Evolutionary conservation across 2,888 invertebrate genomes (phyloP), one percentile per base, ranked within the genome.

Genomic region (Boloria euphrosyne): DNA sequence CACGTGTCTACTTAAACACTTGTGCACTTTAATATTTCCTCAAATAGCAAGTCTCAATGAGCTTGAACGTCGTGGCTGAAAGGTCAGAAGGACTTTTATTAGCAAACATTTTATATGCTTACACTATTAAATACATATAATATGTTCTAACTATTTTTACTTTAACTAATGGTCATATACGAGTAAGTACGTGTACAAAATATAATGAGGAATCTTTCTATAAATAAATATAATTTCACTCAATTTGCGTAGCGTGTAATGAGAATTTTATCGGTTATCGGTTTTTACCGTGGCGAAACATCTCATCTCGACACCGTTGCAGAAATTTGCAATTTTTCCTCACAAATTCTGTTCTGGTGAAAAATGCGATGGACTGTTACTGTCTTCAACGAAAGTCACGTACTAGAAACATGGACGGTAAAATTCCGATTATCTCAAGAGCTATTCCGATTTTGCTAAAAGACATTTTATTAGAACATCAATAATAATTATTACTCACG

Each of bases 291-390:
- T 78, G 76, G 74, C 80, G 80, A 78, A 82, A 77, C 80, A 80
- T 74, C 75, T 76, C 74, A 71, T 74, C 71, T 69, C 73, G 76
- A 77, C 67, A 71, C 66, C 78, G 78, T 74, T 80, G 84, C 80
- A 83, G 76, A 82, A 83, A 84, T 85, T 85, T 86, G 82, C 85
- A 86, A 85, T 83, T 86, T 87, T 80, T 78, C 74, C 73, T 73
- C 74, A 76, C 70, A 78, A 84, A 85, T 83, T 84, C 81, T 80
- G 80, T 84, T 81, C 77, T 75, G 53, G 78, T 82, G 83, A 85
- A 87, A 89, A 87, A 87, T 86, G 81, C 82, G 83, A 79, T 69
- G 74, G 76, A 75, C 75, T 65, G 73, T 75, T 76, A 72, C 76
- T 78, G 79, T 80, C 81, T 82, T 69, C 64, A 74, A 54, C 74